Conservation (phyloP, 2,113 vertebrate genomes). For the Calyptomena viridis region DNA sequence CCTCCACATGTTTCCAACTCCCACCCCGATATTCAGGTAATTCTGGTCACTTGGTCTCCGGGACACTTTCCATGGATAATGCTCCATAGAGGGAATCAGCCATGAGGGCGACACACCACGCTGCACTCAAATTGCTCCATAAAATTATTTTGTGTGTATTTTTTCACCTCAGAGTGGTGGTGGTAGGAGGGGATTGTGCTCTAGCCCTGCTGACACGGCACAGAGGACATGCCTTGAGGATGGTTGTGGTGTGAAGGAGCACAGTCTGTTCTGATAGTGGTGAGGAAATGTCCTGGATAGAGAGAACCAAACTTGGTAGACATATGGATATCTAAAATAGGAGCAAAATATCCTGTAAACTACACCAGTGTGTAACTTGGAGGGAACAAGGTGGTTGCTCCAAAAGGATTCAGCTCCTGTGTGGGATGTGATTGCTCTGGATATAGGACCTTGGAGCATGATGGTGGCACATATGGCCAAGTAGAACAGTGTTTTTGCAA, state of each 20-base stretch:
- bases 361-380: neutral
- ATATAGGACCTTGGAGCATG: neutral
- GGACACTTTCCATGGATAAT: neutral
- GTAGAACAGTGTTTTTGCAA: neutral
- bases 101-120: accelerated
- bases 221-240: accelerated
- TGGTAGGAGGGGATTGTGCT: neutral
- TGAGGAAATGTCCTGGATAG: neutral
- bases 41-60: neutral
- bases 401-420: neutral
- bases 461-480: neutral
- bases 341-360: neutral
- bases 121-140: neutral
- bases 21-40: neutral
- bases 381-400: neutral
- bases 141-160: neutral
- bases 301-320: neutral
- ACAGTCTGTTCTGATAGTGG: neutral
- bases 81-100: neutral
- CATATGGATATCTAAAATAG: neutral
- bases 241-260: neutral
- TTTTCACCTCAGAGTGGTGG: neutral
- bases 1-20: neutral
- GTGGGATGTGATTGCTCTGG: neutral
- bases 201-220: neutral